Percentiles rank a stretch among this genome's conserved stretches.
Evolutionary conservation across 1,140 invertebrate species (phyloP).

Genomic region (Micrasema minimum): DNA sequence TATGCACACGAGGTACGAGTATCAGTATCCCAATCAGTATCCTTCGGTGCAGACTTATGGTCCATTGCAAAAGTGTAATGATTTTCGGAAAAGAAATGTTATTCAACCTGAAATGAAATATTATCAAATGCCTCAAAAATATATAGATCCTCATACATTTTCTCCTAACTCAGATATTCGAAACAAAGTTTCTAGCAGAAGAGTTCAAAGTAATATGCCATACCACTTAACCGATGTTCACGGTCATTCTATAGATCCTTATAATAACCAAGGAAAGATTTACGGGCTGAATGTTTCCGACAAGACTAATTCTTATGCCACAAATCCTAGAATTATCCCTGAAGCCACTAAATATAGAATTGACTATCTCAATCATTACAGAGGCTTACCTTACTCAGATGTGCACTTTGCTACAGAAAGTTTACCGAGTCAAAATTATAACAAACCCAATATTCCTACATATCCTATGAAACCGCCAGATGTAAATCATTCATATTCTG

Average conservation of each 20-base stretch:
- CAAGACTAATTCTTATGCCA: conserved; percentile 15
- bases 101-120: conserved; percentile 59
- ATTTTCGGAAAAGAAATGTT: conserved; percentile 15
- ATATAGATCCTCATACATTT: conserved; percentile 54
- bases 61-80: conserved; percentile 49
- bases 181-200: conserved; percentile 17
- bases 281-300: conserved; percentile 34
- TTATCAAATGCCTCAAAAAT: conserved; percentile 60
- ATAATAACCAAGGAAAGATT: conserved; percentile 29
- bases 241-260: conserved; percentile 25
- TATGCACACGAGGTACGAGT: conserved; percentile 35
- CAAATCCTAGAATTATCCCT: conserved; percentile 25
- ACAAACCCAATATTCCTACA: conserved; percentile 20
- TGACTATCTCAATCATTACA: conserved; percentile 42
- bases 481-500: conserved; percentile 19
- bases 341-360: conserved; percentile 37
- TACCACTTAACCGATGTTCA: conserved; percentile 26
- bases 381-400: conserved; percentile 41
- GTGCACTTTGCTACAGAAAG: conserved; percentile 18
- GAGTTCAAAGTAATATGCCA: conserved; percentile 16
- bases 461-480: conserved; percentile 45
- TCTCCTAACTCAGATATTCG: conserved; percentile 15
- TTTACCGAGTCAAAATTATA: conserved; percentile 22
- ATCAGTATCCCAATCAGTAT: conserved; percentile 25
- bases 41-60: conserved; percentile 2